Conservation (phyloP, 2,888 invertebrate species). For the Microctonus hyperodae region DNA sequence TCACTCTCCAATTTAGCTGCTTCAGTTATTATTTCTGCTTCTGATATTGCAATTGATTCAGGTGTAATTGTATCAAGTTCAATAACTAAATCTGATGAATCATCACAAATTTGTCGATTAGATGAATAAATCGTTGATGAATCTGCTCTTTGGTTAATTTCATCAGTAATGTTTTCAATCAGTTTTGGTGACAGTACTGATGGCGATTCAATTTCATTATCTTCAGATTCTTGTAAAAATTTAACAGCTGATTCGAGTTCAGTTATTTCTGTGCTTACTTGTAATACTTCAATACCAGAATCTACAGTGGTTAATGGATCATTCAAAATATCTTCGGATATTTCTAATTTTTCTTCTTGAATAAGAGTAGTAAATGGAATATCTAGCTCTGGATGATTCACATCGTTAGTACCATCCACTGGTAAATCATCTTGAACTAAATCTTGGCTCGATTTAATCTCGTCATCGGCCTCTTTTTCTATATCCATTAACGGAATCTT, state of each 20-base stretch:
- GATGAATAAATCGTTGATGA: conserved; percentile 45
- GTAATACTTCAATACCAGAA: conserved; percentile 36
- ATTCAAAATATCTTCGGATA: conserved; percentile 43
- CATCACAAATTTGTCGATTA: conserved; percentile 48
- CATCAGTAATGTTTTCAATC: conserved; percentile 42
- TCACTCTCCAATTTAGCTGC: conserved; percentile 59
- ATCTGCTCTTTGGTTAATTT: conserved; percentile 39
- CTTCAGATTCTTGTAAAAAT: conserved; percentile 59
- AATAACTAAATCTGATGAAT: conserved; percentile 43
- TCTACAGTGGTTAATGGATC: conserved; percentile 37
- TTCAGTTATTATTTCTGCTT: conserved; percentile 61
- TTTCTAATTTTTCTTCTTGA: conserved; percentile 41
- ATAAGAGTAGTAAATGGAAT: conserved; percentile 12
- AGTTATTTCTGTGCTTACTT: conserved; percentile 51
- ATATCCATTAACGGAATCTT: background rate
- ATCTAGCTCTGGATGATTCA: background rate
- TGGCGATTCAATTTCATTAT: conserved; percentile 62
- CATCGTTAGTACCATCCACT: background rate
- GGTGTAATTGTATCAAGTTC: conserved; percentile 45
- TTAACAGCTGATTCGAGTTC: conserved; percentile 60
- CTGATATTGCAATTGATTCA: conserved; percentile 58
- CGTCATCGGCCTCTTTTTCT: background rate
- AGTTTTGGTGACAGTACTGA: conserved; percentile 51
- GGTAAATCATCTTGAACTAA: conserved; percentile 1
- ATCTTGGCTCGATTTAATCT: background rate